phyloP scores from a whole-genome alignment of 2,888 invertebrate genomes.

The Tetragonula carbonaria region DNA sequence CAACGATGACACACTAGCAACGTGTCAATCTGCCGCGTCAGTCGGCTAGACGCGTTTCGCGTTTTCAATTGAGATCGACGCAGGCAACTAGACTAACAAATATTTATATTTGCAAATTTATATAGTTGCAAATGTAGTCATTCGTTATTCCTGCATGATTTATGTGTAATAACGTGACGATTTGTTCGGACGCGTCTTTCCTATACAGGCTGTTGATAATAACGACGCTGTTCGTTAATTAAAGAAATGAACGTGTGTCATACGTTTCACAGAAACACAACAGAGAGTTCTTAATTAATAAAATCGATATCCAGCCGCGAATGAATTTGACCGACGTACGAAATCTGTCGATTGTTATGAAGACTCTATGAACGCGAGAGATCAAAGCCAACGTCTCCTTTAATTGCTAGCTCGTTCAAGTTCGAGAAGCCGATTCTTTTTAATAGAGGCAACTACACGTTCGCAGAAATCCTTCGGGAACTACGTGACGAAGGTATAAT shows the following conservation, averaged over 20 bases:
- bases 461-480: neutral
- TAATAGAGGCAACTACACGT: neutral
- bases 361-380: neutral
- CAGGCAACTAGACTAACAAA: too few relatives aligned
- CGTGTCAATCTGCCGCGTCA: conserved; percentile 7
- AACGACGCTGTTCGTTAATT: conserved; percentile 15
- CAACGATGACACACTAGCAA: neutral
- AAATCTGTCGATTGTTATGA: neutral
- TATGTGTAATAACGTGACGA: too few relatives aligned
- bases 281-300: neutral
- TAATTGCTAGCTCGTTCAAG: neutral
- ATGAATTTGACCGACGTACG: neutral
- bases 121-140: too few relatives aligned
- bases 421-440: neutral
- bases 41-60: neutral
- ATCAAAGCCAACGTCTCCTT: neutral
- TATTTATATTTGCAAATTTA: too few relatives aligned
- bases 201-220: neutral
- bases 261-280: neutral
- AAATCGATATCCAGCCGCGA: neutral
- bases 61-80: conserved; percentile 1
- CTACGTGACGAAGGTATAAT: neutral
- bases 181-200: neutral
- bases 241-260: neutral
- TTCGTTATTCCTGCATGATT: too few relatives aligned